These are phyloP conservation scores for Cassiopea xamachana DNA, from an alignment of 30 jellyfish, hydroid and myxozoan genomes.

Conservation along the genomic window DNA sequence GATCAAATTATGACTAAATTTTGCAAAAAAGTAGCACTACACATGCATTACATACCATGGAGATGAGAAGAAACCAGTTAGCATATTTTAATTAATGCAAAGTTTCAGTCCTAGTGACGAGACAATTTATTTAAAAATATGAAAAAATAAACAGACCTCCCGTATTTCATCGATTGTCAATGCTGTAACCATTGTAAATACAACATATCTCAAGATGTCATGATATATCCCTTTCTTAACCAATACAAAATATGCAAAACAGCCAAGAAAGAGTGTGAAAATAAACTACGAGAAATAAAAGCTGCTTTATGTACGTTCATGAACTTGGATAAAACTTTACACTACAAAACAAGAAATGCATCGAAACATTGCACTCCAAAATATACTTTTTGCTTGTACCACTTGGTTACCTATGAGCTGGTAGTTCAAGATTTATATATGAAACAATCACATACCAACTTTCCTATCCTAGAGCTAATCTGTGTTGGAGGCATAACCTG, in stretches of 20 bases:
- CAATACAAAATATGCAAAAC: conserved; percentile 27
- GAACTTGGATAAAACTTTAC: background rate
- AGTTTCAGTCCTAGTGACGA: background rate
- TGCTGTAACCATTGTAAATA: conserved; percentile 27
- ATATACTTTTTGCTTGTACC: too few relatives aligned
- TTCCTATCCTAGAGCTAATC: too few relatives aligned
- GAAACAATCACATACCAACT: too few relatives aligned
- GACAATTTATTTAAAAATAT: background rate
- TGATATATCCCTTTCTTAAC: conserved; percentile 41
- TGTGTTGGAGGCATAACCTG: too few relatives aligned
- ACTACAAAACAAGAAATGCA: background rate
- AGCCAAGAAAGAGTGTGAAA: conserved; percentile 27
- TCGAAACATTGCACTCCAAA: too few relatives aligned
- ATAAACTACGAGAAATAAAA: conserved; percentile 1
- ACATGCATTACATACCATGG: too few relatives aligned
- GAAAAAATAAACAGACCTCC: background rate
- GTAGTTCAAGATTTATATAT: too few relatives aligned
- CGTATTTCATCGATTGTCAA: conserved; percentile 47
- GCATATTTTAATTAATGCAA: too few relatives aligned
- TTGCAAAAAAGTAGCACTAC: too few relatives aligned
- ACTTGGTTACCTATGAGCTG: too few relatives aligned
- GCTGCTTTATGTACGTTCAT: background rate
- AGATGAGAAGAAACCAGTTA: too few relatives aligned
- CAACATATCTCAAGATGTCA: conserved; percentile 8
- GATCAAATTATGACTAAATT: too few relatives aligned